A percentile compares a stretch with the other conserved stretches of the same genome.
phyloP scores from a whole-genome alignment of 2,113 vertebrate genomes.

The Equus quagga region DNA sequence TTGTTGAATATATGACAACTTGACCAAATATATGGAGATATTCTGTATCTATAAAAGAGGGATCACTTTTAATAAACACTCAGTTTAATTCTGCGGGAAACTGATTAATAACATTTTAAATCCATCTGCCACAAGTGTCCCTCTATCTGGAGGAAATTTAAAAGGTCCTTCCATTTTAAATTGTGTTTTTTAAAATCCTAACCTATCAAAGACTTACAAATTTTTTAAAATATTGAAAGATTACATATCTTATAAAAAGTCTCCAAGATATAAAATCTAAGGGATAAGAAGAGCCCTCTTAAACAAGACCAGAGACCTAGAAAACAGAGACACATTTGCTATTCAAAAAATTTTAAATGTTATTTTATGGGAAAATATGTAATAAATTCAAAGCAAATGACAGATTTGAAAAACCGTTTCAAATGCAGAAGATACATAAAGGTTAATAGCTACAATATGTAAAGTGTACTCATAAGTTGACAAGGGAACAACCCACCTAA shows the following conservation, averaged over 20 bases:
- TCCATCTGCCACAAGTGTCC: background rate
- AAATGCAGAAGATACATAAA: background rate
- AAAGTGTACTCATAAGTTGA: background rate
- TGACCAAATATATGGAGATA: background rate
- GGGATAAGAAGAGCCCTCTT: background rate
- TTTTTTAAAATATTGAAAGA: background rate
- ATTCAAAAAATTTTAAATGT: background rate
- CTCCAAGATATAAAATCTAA: background rate
- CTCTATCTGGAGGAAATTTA: background rate
- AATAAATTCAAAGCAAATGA: constrained; percentile 19
- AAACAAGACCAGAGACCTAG: background rate
- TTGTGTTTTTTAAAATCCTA: background rate
- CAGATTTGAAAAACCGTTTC: constrained; percentile 24
- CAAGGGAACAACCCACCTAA: background rate
- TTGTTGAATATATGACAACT: background rate
- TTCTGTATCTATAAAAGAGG: background rate
- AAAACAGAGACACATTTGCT: background rate
- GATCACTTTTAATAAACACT: background rate
- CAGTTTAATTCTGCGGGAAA: background rate
- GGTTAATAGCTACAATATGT: background rate
- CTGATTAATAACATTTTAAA: background rate
- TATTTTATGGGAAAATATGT: background rate
- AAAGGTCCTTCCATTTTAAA: constrained; percentile 14
- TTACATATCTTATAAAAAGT: background rate
- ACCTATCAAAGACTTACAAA: background rate